A percentile compares a stretch with the other conserved stretches of the same genome.
Evolutionary conservation across 2,797 vertebrate species (phyloP).

Genomic region (Manis pentadactyla): DNA sequence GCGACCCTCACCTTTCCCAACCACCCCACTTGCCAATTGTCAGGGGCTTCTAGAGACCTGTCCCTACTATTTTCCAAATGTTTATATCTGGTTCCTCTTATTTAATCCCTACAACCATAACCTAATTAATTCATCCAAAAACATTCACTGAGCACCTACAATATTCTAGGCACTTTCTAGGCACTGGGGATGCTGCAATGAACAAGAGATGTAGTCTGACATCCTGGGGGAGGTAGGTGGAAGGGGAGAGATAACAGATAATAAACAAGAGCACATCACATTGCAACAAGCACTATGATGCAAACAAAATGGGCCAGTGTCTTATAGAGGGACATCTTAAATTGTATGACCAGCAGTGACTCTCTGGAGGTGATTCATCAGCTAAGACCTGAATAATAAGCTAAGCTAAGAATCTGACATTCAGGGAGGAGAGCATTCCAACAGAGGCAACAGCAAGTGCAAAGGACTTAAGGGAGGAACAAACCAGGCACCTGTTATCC

Average conservation of each 20-base stretch:
- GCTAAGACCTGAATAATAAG: not conserved
- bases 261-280: not conserved
- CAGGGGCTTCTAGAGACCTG: not conserved
- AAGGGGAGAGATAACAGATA: not conserved
- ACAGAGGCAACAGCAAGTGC: not conserved
- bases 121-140: not conserved
- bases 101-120: not conserved
- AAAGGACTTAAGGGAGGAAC: not conserved
- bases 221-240: not conserved
- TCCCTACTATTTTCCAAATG: not conserved
- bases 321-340: no score
- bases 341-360: not conserved
- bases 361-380: not conserved
- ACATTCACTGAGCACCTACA: not conserved
- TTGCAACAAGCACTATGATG: not conserved
- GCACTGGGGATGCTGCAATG: not conserved
- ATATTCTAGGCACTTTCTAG: not conserved
- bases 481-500: rapidly evolving
- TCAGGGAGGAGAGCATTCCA: not conserved
- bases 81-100: not conserved
- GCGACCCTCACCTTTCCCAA: not conserved
- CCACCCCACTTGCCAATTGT: not conserved
- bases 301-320: not conserved
- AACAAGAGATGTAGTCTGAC: not conserved
- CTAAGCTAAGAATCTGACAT: not conserved